Percentiles rank a stretch among this genome's conserved stretches.
Evolutionary conservation across 2,113 vertebrate species (phyloP).

Genomic region (Desmodus rotundus): DNA sequence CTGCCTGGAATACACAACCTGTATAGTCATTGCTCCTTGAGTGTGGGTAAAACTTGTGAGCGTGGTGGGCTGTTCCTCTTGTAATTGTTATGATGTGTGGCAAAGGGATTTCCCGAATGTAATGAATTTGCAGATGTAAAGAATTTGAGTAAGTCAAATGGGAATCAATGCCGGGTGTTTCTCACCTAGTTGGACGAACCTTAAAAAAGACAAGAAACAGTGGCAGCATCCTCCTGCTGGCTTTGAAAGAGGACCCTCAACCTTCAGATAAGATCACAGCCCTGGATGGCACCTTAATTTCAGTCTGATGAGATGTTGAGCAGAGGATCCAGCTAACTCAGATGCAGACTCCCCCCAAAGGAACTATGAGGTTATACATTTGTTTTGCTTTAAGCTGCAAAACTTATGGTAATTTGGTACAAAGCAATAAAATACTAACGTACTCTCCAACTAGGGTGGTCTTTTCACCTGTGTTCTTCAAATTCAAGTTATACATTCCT

Average conservation of each 20-base stretch:
- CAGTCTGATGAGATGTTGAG: not conserved
- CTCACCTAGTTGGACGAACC: not conserved
- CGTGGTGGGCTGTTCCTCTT: no score
- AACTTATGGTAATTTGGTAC: not conserved
- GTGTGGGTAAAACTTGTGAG: not conserved
- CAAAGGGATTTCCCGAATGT: not conserved
- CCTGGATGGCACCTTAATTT: not conserved
- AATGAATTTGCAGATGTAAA: not conserved
- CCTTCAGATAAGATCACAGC: not conserved
- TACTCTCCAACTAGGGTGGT: not conserved
- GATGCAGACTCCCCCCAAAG: fast-evolving
- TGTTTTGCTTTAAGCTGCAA: not conserved
- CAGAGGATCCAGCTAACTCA: not conserved
- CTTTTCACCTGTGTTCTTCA: not conserved
- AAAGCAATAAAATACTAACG: not conserved
- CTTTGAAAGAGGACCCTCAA: not conserved
- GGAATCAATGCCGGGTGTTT: not conserved
- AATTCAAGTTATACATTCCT: not conserved
- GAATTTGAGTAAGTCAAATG: not conserved
- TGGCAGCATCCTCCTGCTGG: not conserved
- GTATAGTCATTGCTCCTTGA: not conserved
- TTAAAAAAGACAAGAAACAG: not conserved
- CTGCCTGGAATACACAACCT: fast-evolving
- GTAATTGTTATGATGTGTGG: not conserved
- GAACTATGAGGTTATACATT: not conserved